A percentile compares a stretch with the other conserved stretches of the same genome.
These are phyloP conservation scores for Nannobrachium achirus DNA, from an alignment of 2,113 vertebrate genomes.

Conservation along the genomic window DNA sequence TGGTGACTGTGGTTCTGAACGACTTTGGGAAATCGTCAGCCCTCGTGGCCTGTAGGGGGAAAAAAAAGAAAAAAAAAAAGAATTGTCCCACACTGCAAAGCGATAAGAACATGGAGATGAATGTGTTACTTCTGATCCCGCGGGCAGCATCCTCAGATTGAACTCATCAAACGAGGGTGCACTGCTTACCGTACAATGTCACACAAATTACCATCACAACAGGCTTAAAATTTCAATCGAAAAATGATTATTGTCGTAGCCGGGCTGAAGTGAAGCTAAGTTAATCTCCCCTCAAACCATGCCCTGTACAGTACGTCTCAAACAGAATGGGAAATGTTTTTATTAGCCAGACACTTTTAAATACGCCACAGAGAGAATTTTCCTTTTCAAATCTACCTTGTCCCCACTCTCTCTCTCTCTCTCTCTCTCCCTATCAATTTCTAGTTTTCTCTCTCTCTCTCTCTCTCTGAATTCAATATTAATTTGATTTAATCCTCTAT, in stretches of 20 bases:
- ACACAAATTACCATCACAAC: background rate
- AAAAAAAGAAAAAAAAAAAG: background rate
- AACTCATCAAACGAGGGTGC: background rate
- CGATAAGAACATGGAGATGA: background rate
- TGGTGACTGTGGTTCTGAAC: background rate
- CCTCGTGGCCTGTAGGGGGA: background rate
- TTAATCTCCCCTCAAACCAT: slow-evolving; percentile 3
- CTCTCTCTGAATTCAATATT: slow-evolving; percentile 61
- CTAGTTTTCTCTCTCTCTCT: background rate
- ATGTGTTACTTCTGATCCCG: no score
- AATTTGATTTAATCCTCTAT: slow-evolving; percentile 72
- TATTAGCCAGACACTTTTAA: slow-evolving; percentile 46
- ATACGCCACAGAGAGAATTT: slow-evolving; percentile 31
- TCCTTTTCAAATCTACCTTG: slow-evolving; percentile 29
- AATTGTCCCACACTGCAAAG: background rate
- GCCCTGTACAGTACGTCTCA: slow-evolving; percentile 7
- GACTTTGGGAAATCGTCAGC: background rate
- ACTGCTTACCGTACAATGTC: background rate
- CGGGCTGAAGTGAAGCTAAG: slow-evolving; percentile 16
- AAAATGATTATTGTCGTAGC: slow-evolving; percentile 1
- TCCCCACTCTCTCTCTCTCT: background rate
- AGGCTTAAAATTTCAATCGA: slow-evolving; percentile 20
- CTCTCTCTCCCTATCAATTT: background rate
- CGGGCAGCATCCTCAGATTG: background rate
- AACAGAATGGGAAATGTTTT: slow-evolving; percentile 24